These are phyloP conservation scores for Pycnomerus fuliginosus DNA, from an alignment of 2,888 invertebrate species.

Conservation along the genomic window DNA sequence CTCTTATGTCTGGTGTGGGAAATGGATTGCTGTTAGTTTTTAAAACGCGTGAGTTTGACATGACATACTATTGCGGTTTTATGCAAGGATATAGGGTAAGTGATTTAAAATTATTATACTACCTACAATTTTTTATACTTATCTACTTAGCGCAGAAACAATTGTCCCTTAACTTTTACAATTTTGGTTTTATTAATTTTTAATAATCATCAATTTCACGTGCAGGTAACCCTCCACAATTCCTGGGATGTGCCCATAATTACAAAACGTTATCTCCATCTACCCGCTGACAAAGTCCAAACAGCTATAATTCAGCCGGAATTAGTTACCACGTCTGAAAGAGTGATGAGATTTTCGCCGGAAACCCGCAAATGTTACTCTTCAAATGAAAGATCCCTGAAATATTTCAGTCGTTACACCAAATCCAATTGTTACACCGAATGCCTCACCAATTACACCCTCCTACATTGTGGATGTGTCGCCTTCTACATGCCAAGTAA, in stretches of 20 bases:
- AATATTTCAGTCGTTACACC: slow-evolving; percentile 67
- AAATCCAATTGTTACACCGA: slow-evolving; percentile 71
- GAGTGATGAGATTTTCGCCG: slow-evolving; percentile 63
- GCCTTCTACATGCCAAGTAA: slow-evolving; percentile 66
- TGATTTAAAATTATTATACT: too few species aligned
- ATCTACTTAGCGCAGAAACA: too few species aligned
- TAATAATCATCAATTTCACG: slow-evolving; percentile 33
- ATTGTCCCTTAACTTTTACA: too few species aligned
- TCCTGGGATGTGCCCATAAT: slow-evolving; percentile 66
- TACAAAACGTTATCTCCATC: slow-evolving; percentile 67
- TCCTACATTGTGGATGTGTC: slow-evolving; percentile 47
- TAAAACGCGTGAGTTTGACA: too few species aligned
- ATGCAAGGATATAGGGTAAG: too few species aligned
- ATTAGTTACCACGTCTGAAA: slow-evolving; percentile 70
- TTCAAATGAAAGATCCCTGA: slow-evolving; percentile 62
- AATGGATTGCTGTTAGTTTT: too few species aligned
- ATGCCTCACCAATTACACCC: slow-evolving; percentile 67
- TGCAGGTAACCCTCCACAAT: slow-evolving; percentile 58
- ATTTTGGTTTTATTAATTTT: too few species aligned
- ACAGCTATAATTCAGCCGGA: slow-evolving; percentile 68
- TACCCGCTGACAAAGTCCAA: slow-evolving; percentile 67
- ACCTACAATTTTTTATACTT: too few species aligned
- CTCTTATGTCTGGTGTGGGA: too few species aligned
- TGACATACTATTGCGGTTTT: too few species aligned
- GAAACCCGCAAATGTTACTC: slow-evolving; percentile 67